phyloP scores from a whole-genome alignment of 2,888 invertebrate species.

The Coelinius sp. region DNA sequence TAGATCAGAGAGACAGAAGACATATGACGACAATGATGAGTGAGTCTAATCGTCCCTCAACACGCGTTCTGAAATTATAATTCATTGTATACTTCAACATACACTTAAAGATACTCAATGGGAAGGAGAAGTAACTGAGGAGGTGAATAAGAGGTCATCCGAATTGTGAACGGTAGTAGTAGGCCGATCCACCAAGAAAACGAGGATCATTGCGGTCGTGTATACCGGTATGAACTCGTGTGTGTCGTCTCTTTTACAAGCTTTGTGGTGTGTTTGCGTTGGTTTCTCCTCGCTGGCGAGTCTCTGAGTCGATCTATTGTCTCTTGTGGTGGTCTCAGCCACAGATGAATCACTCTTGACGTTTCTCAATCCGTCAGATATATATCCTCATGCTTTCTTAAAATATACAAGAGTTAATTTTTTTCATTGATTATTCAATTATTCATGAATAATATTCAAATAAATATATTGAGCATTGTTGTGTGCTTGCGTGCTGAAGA shows the following conservation, averaged over 20 bases:
- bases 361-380: conserved; percentile 41
- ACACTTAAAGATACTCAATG: not conserved
- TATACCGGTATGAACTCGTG: conserved; percentile 22
- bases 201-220: conserved; percentile 11
- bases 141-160: conserved; percentile 3
- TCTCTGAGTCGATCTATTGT: conserved; percentile 27
- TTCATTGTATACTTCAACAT: not conserved
- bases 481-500: not conserved
- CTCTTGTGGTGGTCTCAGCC: conserved; percentile 14
- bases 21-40: not conserved
- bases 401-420: conserved; percentile 24
- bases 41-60: not conserved
- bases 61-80: not conserved
- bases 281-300: conserved; percentile 14
- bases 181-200: conserved; percentile 10
- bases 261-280: conserved; percentile 20
- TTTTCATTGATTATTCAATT: conserved; percentile 4
- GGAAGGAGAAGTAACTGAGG: not conserved
- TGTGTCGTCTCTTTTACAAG: conserved; percentile 19
- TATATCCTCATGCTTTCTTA: conserved; percentile 4
- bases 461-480: not conserved
- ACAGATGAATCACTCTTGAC: conserved; percentile 46
- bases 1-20: not conserved
- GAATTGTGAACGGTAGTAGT: conserved; percentile 19
- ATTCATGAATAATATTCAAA: not conserved